Base-by-base conservation (phyloP, 2,797 vertebrate species). In the Acanthurus lineatus region DNA sequence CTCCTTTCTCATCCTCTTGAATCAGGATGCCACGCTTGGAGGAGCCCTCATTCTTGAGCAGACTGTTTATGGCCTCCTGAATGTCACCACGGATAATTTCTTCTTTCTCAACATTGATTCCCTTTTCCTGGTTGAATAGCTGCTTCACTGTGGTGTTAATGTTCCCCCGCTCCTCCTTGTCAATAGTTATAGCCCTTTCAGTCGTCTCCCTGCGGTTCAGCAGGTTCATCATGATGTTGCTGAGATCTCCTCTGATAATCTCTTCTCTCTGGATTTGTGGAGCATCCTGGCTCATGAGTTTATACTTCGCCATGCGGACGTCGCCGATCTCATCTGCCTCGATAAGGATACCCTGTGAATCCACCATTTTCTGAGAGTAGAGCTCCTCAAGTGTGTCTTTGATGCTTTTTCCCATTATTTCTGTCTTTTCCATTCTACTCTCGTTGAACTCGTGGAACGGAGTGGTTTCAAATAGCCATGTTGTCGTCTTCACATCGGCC, bases 401-500 rank as follows among this genome's bases (percentile, higher is more conserved):
- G 70, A 99, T 94, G 65, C 95, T 98, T 85, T 98, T 98, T 0
- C 97, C 97, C 3, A 97, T 90, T 56, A 99, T 96, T 77, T 97
- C 96, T 4, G 92, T 93, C 81, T 89, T 97, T 68, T 97, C 95
- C 75, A 92, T n/a, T 51, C 49, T 93, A 76, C 84, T 96, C 69
- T 97, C 95, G 42, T 96, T 97, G 88, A 98, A 98, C 53, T 96
- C 93, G 11, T 96, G 90, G 68, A 98, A 94, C 0, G 97, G 95
- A 9, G 96, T 98, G 17, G 94, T 95, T 94, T 99, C 97, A 94
- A 99, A 99, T 19, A 98, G 95, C 97, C 97, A 99, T 0, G 96
- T 99, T 25, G 97, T 98, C 1, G 96, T 95, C 84, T 96, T 97
- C 47, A 99, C 97, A 48, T 99, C 96, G 4, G 93, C 96, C 84